Conservation (phyloP, 2,888 invertebrate species). For the Lepas anatifera region DNA sequence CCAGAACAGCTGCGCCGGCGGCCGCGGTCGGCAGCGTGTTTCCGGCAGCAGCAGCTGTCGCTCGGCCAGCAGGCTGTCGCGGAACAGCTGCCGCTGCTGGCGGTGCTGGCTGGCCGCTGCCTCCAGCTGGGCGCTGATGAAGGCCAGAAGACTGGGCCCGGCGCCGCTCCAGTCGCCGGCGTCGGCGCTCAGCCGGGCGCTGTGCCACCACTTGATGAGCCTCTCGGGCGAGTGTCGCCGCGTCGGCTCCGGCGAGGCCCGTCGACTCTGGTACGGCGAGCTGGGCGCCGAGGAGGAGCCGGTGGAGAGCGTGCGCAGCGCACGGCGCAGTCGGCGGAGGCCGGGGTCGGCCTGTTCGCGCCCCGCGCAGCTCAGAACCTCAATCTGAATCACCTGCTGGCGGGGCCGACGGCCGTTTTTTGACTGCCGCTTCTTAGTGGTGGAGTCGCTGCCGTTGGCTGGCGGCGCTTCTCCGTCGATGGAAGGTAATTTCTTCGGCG, state of each 20-base stretch:
- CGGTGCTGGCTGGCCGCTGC: not conserved
- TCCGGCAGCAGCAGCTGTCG: not conserved
- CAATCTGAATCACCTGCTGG: not conserved
- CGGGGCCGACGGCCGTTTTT: slow-evolving; percentile 3
- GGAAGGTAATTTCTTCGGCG: not conserved
- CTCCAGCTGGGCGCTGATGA: not conserved
- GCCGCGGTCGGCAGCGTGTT: not conserved
- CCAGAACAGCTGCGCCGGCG: not conserved
- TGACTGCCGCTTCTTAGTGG: not conserved
- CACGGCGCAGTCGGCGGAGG: not conserved
- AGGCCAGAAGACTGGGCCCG: not conserved
- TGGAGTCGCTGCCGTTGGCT: not conserved
- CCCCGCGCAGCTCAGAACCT: slow-evolving; percentile 1
- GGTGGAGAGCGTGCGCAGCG: not conserved
- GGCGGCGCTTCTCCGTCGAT: not conserved
- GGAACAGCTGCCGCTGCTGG: not conserved
- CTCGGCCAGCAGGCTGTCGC: not conserved
- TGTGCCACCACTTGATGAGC: not conserved
- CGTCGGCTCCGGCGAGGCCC: not conserved
- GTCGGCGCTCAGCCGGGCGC: not conserved
- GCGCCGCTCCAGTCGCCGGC: not conserved
- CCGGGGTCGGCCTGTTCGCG: not conserved
- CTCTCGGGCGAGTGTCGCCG: not conserved
- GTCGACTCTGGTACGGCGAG: not conserved
- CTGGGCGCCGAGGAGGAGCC: slow-evolving; percentile 2